Evolutionary conservation across 2,113 vertebrate genomes (phyloP).

Genomic region (Sylvilagus bachmani): DNA sequence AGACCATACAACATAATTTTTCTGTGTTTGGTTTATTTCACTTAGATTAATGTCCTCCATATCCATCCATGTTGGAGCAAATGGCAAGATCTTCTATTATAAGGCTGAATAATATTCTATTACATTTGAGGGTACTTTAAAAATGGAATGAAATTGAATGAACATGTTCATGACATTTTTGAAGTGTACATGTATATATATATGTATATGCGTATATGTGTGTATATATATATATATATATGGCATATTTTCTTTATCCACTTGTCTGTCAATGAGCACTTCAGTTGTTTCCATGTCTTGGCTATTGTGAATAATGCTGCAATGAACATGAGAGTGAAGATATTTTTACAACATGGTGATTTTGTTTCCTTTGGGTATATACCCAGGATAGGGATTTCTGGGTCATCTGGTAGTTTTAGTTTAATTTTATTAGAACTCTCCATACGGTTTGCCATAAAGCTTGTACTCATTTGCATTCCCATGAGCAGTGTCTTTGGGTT

Average conservation of each 20-base stretch:
- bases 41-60: neutral
- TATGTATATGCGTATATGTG: too few relatives aligned
- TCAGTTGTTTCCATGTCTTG: neutral
- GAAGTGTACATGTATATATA: too few relatives aligned
- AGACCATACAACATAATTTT: neutral
- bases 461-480: neutral
- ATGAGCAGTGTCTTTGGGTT: neutral
- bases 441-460: neutral
- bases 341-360: neutral
- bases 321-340: neutral
- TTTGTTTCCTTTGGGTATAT: neutral
- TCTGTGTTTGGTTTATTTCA: neutral
- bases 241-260: neutral
- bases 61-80: neutral
- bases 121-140: too few relatives aligned
- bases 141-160: too few relatives aligned
- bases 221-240: too few relatives aligned
- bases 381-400: neutral
- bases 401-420: neutral
- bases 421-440: neutral
- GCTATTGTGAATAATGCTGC: neutral
- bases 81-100: neutral
- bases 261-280: neutral
- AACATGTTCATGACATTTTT: neutral
- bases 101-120: neutral